Conservation (phyloP, 2,797 vertebrate genomes). For the Phataginus tetradactyla region DNA sequence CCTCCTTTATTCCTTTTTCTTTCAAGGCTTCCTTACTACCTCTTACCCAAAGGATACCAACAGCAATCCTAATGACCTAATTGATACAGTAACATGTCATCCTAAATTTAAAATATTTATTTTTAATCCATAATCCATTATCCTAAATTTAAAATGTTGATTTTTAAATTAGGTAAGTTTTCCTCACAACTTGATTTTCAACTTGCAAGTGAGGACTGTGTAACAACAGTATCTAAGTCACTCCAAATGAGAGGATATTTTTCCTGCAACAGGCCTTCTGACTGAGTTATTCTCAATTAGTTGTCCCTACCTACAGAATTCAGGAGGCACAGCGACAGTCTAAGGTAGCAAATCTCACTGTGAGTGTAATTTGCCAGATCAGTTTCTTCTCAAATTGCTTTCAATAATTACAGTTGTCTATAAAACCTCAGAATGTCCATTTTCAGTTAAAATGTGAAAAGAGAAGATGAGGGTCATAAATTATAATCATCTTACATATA, state of each 20-base stretch:
- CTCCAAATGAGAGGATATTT: not conserved
- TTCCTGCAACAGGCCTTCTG: not conserved
- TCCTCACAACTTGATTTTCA: constrained; percentile 2
- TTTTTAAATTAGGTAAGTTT: constrained; percentile 35
- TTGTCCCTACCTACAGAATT: not conserved
- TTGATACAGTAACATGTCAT: not conserved
- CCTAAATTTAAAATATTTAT: not conserved
- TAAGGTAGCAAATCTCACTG: not conserved
- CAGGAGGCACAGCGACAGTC: not conserved
- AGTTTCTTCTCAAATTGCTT: not conserved
- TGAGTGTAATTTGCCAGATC: not conserved
- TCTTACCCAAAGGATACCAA: not conserved
- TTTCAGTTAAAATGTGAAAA: not conserved
- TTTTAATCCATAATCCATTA: not conserved
- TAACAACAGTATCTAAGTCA: not conserved
- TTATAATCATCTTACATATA: not conserved
- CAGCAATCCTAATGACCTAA: not conserved
- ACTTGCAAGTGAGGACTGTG: not conserved
- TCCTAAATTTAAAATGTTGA: not conserved
- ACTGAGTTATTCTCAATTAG: not conserved
- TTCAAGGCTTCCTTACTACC: not conserved
- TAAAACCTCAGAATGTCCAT: not conserved
- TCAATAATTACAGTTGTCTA: not conserved
- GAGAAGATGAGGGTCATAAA: not conserved
- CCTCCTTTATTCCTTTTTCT: not conserved